Base-by-base conservation (phyloP, 2,797 vertebrate species). In the Takifugu ocellatus region DNA sequence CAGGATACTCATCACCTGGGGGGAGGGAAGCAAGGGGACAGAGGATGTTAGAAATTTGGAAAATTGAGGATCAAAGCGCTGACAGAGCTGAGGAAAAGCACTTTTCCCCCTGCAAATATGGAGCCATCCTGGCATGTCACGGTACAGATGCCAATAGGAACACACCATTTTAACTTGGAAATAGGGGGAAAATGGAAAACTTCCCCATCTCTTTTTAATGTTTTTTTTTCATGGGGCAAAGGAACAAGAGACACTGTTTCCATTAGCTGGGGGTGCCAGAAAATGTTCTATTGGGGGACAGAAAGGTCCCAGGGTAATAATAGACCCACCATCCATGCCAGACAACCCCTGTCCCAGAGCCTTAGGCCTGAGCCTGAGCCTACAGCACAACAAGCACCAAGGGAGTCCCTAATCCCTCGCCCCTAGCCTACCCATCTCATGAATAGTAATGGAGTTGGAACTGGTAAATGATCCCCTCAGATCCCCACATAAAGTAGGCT, bases 1-100 rank as follows among this genome's bases (percentile, higher is more conserved):
- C 84, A 99, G 89, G 77, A 98, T 97, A 74, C 96, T 97, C 96
- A 99, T 97, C 82, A 98, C 96, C 96, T 99, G 89, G 51, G n/a
- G 0, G 25, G 11, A 90, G 61, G 0, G 25, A 10, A 25, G 46
- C n/a, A 33, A 62, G 61, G 52, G 58, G 45, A 69, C 61, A 51
- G 72, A 77, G 75, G 86, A 76, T 76, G 78, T 83, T 75, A 78
- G 68, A 79, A 70, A 73, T 75, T 82, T 79, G 69, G 68, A 79
- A 81, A 79, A 75, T 74, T 75, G 65, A 80, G 79, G 79, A 84
- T 84, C 77, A 84, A 85, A 84, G 79, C 80, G 70, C 66, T 73
- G 63, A 84, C 78, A 72, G 75, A 79, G 78, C 79, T 74, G 56
- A 77, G 70, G 74, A 63, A 76, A 66, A 80, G 68, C 62, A 82